Base-by-base conservation (phyloP, 1,140 invertebrate species). In the Brachionus asplanchnoidis region DNA sequence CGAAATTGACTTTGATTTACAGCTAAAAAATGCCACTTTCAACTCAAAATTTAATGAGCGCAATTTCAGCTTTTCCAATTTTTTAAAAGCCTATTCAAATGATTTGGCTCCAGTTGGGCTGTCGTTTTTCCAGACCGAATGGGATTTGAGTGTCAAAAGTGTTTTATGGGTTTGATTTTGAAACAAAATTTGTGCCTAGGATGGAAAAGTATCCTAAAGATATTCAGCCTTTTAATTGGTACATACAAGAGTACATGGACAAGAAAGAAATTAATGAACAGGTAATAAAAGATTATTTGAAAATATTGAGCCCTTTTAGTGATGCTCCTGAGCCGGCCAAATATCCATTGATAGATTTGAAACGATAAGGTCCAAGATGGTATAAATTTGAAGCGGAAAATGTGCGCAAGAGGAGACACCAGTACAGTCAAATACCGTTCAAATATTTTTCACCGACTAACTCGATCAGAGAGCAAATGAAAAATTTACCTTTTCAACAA, bases 211-310 rank as follows among this genome's bases (percentile, higher is more conserved):
- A 82, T 65, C 79, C 42, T 2, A 53, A 65, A 36, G 17, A 65
- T 50, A 14, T 12, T 11, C 60, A 75, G 40, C 68, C 75, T 26
- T 85, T 84, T 23, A 68, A 73, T 60, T 83, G 53, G 66, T 92
- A 77, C 97, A 98, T 89, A 91, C 97, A 91, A 96, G 98, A 88
- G 93, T 92, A 87, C 96, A 97, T 87, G 86, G 95, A 98, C 90
- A 92, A 93, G 0, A 97, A 96, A 90, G 92, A 97, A 85, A 92
- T 96, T 0, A 92, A 93, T 66, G 95, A 97, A 88, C 94, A 97
- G 88, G 94, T 94, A 87, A 90, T 98, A 20, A 86, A 94, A 68
- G 92, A 93, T 50, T 95, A 95, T 88, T 88, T 98, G 82, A 93
- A 94, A 87, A 92, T 92, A 68, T 91, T 93, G 26, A 92, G 95